Conservation (phyloP, 2,797 vertebrate species). For the Microctenopoma steveboyesi region DNA sequence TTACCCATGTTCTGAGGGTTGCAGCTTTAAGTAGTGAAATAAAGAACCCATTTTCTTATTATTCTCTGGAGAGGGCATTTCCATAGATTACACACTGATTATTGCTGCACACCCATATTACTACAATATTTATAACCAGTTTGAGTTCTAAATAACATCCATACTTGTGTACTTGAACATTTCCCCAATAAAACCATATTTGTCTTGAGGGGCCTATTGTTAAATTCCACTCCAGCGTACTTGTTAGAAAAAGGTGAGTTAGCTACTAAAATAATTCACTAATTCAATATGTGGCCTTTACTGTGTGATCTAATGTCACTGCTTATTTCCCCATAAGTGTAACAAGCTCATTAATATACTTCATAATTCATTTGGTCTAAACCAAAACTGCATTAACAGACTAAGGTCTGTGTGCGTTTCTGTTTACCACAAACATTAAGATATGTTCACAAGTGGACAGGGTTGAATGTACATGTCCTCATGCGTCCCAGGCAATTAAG, state of each 20-base stretch:
- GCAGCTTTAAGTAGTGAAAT: background rate
- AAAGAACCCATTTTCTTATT: background rate
- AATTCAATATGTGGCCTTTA: background rate
- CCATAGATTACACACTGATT: background rate
- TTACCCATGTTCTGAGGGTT: background rate
- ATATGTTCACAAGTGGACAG: too few relatives aligned
- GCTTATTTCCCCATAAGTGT: background rate
- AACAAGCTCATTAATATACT: background rate
- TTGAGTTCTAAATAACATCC: slow-evolving; percentile 8
- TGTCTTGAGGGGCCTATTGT: background rate
- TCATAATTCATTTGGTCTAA: background rate
- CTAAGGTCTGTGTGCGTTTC: too few relatives aligned
- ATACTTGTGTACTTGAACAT: background rate
- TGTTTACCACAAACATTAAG: too few relatives aligned
- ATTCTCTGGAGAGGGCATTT: slow-evolving; percentile 2
- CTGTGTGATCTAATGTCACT: background rate
- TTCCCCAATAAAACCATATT: background rate
- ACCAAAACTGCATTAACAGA: background rate
- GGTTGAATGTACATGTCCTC: too few relatives aligned
- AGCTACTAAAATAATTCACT: background rate
- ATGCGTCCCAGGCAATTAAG: too few relatives aligned
- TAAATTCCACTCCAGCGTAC: background rate
- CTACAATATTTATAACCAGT: background rate
- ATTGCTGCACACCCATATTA: background rate
- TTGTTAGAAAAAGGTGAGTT: background rate